Percentiles rank a stretch among this genome's conserved stretches.
phyloP scores from a whole-genome alignment of 2,113 vertebrate genomes.

The Hemicordylus capensis region DNA sequence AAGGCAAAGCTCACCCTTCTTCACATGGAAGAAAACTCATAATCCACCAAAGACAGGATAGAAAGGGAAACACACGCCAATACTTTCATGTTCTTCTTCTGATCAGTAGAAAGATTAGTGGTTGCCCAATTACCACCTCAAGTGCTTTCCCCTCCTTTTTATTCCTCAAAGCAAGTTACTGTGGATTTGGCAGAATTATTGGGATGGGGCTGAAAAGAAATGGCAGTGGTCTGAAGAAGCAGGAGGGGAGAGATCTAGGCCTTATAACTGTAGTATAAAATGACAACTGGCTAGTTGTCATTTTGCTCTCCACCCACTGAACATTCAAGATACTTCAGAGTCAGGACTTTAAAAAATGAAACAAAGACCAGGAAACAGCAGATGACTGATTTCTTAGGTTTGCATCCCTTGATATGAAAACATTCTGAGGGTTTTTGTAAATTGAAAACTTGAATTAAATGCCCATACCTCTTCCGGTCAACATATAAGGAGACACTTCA shows the following conservation, averaged over 20 bases:
- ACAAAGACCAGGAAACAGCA: background rate
- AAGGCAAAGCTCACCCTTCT: too few species aligned
- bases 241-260: background rate
- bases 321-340: background rate
- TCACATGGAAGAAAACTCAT: too few species aligned
- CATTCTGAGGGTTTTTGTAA: background rate
- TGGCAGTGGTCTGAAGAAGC: background rate
- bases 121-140: too few species aligned
- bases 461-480: slow-evolving; percentile 86
- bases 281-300: background rate
- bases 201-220: background rate
- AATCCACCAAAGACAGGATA: too few species aligned
- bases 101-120: too few species aligned
- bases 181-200: background rate
- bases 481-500: slow-evolving; percentile 89
- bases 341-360: background rate
- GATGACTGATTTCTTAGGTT: background rate
- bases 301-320: background rate
- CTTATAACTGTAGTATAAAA: background rate
- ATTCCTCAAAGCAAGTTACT: background rate
- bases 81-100: too few species aligned
- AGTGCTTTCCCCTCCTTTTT: too few species aligned
- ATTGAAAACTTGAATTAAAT: slow-evolving; percentile 18
- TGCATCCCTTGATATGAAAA: background rate
- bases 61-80: too few species aligned